phyloP scores from a whole-genome alignment of 2,797 vertebrate genomes.

The Aplochiton taeniatus region DNA sequence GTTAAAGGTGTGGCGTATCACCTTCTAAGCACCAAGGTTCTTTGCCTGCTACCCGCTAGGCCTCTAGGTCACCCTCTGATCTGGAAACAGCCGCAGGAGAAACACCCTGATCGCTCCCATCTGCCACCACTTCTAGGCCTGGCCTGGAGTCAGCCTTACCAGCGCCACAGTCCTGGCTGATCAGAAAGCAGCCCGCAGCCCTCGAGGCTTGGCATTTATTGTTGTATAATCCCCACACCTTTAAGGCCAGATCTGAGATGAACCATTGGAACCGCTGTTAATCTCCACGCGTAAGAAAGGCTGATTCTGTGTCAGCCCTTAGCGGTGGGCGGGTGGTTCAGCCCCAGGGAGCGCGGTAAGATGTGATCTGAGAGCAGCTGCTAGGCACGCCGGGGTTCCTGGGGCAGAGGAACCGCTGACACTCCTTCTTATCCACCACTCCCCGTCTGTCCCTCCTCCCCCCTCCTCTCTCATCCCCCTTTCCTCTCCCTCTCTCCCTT shows the following conservation, averaged over 20 bases:
- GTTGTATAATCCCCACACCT: neutral
- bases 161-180: too few species aligned
- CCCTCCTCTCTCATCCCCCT: too few species aligned
- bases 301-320: neutral
- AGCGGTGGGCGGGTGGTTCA: neutral
- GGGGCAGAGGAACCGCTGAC: neutral
- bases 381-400: neutral
- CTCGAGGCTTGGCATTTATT: neutral
- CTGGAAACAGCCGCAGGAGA: neutral
- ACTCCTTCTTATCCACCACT: too few species aligned
- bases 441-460: too few species aligned
- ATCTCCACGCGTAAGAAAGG: too few species aligned
- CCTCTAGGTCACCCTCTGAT: too few species aligned
- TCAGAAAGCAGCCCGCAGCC: neutral
- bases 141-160: neutral
- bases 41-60: too few species aligned
- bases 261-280: neutral
- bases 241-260: constrained; percentile 5
- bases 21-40: too few species aligned
- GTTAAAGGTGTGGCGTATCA: too few species aligned
- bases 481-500: neutral
- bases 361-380: constrained; percentile 1
- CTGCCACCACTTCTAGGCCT: neutral
- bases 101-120: neutral
- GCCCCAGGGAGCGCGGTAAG: neutral